Percentiles rank a stretch among this genome's conserved stretches.
These are phyloP conservation scores for Zygothrica quintamaculata DNA, from an alignment of 2,888 invertebrate species.

Conservation along the genomic window DNA sequence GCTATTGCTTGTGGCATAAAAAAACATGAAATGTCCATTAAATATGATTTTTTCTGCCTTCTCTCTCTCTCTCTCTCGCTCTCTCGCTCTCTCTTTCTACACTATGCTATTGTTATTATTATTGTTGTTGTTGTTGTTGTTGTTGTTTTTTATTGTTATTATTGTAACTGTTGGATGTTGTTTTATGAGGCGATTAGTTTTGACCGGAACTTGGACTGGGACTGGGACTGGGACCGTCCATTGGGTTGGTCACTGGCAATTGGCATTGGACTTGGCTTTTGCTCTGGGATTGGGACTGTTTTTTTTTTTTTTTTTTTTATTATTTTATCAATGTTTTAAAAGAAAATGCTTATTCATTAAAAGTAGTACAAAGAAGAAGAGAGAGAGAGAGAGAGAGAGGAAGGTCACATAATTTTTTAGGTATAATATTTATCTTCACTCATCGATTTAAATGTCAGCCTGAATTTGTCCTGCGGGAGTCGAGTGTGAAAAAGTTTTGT, in stretches of 20 bases:
- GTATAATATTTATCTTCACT: constrained; percentile 71
- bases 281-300: too few species aligned
- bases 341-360: constrained; percentile 65
- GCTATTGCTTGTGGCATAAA: constrained; percentile 17
- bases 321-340: background rate
- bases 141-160: constrained; percentile 6
- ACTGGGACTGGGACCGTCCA: too few species aligned
- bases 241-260: too few species aligned
- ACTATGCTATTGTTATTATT: too few species aligned
- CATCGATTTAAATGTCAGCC: constrained; percentile 76
- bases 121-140: too few species aligned
- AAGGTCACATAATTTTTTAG: constrained; percentile 65
- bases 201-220: too few species aligned
- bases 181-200: constrained; percentile 53
- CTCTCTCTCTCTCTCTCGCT: too few species aligned
- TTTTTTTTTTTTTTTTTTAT: too few species aligned
- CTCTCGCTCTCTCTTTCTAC: too few species aligned
- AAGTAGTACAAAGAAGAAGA: constrained; percentile 15
- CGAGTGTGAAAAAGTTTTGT: constrained; percentile 74
- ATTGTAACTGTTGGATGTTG: constrained; percentile 27
- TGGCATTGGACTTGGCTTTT: too few species aligned
- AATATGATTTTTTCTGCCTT: constrained; percentile 55
- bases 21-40: constrained; percentile 64
- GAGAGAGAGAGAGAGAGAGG: background rate
- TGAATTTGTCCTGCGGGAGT: constrained; percentile 70